Conservation (phyloP, 2,888 invertebrate species). For the Scrobipalpa costella region DNA sequence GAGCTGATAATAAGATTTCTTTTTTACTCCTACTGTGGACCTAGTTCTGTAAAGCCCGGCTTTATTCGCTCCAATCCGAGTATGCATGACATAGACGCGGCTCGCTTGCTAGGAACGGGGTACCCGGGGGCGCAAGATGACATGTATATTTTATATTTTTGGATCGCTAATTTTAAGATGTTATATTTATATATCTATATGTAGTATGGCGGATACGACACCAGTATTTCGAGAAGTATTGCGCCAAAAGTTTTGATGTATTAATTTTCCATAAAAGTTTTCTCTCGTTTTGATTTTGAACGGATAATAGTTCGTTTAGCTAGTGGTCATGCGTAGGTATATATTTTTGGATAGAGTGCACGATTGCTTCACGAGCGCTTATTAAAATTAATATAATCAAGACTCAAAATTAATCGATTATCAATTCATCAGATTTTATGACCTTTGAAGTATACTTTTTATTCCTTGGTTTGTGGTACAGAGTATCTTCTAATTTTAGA, state of each 20-base stretch:
- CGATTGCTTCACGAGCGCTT: conserved; percentile 71
- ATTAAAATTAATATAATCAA: conserved; percentile 42
- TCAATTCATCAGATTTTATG: not conserved
- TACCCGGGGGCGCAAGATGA: conserved; percentile 75
- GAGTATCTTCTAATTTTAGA: not conserved
- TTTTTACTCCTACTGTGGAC: not conserved
- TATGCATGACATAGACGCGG: conserved; percentile 15
- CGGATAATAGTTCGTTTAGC: conserved; percentile 73
- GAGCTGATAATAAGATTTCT: too few species aligned
- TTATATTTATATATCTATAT: conserved; percentile 81
- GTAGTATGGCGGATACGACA: conserved; percentile 77
- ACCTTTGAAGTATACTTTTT: not conserved
- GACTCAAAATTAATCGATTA: conserved; percentile 27
- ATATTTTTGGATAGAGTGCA: conserved; percentile 78
- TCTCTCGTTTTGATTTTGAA: conserved; percentile 60
- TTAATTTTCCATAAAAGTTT: conserved; percentile 76
- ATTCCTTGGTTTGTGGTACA: not conserved
- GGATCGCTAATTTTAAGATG: conserved; percentile 82
- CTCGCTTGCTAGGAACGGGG: conserved; percentile 44
- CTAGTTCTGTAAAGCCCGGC: not conserved
- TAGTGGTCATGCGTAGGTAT: conserved; percentile 74
- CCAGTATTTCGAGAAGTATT: conserved; percentile 78
- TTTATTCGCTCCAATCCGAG: not conserved
- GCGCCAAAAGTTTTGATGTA: conserved; percentile 81
- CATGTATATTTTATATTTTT: conserved; percentile 81